Percentiles rank a stretch among this genome's conserved stretches.
Conservation (phyloP, 2,113 vertebrate species). For the Pogona vitticeps region DNA sequence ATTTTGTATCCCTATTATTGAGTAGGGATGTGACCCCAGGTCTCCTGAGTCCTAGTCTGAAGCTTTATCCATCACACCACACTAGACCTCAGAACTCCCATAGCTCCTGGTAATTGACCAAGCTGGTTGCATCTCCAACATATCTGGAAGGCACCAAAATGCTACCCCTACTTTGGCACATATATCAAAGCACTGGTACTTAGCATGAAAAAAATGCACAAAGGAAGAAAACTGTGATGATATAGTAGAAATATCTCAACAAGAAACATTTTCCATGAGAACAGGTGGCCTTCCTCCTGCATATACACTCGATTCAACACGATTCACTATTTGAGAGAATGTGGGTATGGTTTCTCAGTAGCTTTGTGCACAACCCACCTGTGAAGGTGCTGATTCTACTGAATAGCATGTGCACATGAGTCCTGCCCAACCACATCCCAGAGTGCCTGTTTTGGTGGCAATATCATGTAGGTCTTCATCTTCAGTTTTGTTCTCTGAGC, state of each 20-base stretch:
- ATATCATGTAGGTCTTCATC: not conserved
- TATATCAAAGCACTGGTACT: too few species aligned
- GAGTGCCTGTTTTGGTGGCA: too few species aligned
- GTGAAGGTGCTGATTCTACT: not conserved
- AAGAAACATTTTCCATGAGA: not conserved
- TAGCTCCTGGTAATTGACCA: too few species aligned
- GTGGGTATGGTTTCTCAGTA: not conserved
- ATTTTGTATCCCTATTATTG: too few species aligned
- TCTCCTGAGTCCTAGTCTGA: too few species aligned
- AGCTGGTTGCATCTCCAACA: too few species aligned
- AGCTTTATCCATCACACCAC: too few species aligned
- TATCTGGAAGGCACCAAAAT: too few species aligned
- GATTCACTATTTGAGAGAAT: not conserved
- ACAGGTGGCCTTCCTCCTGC: not conserved
- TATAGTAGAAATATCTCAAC: not conserved
- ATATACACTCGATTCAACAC: not conserved
- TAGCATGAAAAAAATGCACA: too few species aligned
- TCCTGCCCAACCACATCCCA: not conserved
- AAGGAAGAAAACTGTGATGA: not conserved
- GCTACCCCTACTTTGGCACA: too few species aligned
- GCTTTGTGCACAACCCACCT: not conserved
- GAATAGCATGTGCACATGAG: not conserved
- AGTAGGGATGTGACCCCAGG: too few species aligned
- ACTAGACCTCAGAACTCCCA: too few species aligned
- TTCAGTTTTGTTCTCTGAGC: not conserved